Conservation (phyloP, 2,113 vertebrate species). For the Anarrhichthys ocellatus region DNA sequence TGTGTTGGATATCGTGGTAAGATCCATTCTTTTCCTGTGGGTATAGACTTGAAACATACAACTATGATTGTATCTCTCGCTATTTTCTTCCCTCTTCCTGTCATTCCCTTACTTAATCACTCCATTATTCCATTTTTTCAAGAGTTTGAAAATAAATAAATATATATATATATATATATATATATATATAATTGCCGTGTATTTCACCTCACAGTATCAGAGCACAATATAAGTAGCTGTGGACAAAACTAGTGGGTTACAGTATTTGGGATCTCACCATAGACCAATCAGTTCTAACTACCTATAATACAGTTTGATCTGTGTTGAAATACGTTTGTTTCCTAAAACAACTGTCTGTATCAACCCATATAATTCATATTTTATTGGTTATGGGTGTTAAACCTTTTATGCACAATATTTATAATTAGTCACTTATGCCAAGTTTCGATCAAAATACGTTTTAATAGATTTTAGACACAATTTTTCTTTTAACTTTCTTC, state of each 20-base stretch:
- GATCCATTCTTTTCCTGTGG: slow-evolving; percentile 42
- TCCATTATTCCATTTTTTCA: slow-evolving; percentile 44
- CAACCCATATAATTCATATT: background rate
- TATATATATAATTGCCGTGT: slow-evolving; percentile 10
- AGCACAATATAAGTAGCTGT: slow-evolving; percentile 22
- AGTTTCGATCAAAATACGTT: no score
- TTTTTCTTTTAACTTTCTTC: no score
- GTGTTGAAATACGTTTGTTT: no score
- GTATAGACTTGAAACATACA: slow-evolving; percentile 51
- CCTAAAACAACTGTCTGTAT: background rate
- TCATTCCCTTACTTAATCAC: slow-evolving; percentile 38
- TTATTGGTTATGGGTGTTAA: background rate
- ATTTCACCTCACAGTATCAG: background rate
- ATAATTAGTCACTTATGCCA: background rate
- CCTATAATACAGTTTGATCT: background rate
- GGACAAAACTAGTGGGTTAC: background rate
- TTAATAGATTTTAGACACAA: no score
- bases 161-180: background rate
- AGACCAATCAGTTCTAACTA: slow-evolving; percentile 16
- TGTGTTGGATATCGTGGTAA: slow-evolving; percentile 29
- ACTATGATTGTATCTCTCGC: slow-evolving; percentile 1
- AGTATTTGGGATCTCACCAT: slow-evolving; percentile 9
- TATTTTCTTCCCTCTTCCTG: slow-evolving; percentile 1
- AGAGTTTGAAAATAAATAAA: slow-evolving; percentile 14
- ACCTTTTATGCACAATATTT: background rate